Percentiles rank a stretch among this genome's conserved stretches.
phyloP scores from a whole-genome alignment of 2,113 vertebrate species.

The Pachycephala philippinensis region DNA sequence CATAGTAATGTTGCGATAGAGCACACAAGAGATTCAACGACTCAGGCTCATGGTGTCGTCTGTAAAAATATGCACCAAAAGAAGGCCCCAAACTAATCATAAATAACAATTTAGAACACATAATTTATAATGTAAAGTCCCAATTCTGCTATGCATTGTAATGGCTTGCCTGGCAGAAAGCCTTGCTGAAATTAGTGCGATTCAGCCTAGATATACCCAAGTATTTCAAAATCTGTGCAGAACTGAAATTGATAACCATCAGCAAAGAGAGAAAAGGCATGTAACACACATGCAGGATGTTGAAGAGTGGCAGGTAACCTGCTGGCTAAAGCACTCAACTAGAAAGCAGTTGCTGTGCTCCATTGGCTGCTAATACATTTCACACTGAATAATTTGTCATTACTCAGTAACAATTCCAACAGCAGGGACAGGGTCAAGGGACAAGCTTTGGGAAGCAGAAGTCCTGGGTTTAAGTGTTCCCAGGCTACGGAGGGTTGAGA shows the following conservation, averaged over 20 bases:
- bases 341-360: not conserved
- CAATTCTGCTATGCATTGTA: not conserved
- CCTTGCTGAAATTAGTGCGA: not conserved
- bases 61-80: not conserved
- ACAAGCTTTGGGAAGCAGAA: not conserved
- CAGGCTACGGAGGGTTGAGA: not conserved
- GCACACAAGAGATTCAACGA: not conserved
- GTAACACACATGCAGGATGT: not conserved
- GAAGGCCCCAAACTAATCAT: not conserved
- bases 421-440: not conserved
- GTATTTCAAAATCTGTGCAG: not conserved
- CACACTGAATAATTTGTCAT: not conserved
- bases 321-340: not conserved
- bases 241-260: not conserved
- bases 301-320: not conserved
- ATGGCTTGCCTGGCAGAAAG: not conserved
- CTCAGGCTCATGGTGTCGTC: not conserved
- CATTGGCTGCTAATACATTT: not conserved
- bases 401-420: not conserved
- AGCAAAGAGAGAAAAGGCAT: not conserved
- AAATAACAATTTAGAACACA: not conserved
- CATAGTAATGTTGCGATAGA: slow-evolving; percentile 12
- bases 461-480: not conserved
- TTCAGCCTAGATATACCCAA: not conserved
- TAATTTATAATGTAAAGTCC: not conserved